Evolutionary conservation across 2,113 vertebrate species (phyloP).

Genomic region (Phalacrocorax brasilianus): DNA sequence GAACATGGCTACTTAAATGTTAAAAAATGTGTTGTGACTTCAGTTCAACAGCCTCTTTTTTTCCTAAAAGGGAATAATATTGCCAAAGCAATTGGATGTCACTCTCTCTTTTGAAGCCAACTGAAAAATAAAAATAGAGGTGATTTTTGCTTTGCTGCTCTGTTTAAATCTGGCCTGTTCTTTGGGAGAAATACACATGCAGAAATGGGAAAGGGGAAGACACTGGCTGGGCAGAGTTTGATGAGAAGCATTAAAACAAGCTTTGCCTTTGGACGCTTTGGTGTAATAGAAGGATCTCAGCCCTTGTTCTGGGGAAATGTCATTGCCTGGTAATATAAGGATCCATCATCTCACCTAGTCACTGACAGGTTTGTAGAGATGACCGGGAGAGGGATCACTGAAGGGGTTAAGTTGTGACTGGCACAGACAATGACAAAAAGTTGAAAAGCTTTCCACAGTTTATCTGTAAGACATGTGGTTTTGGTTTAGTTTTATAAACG

Average conservation of each 20-base stretch:
- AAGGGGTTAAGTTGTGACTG: constrained; percentile 12
- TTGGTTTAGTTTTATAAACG: constrained; percentile 64
- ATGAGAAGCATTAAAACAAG: neutral
- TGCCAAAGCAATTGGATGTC: neutral
- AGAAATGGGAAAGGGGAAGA: neutral
- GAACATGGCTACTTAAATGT: neutral
- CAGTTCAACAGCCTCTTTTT: neutral
- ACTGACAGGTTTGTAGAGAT: neutral
- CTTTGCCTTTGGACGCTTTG: neutral
- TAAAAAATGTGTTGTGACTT: neutral
- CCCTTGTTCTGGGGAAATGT: neutral
- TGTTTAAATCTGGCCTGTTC: neutral
- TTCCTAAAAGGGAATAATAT: neutral
- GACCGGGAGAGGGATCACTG: neutral
- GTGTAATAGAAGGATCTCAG: neutral
- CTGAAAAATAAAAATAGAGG: neutral
- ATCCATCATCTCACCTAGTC: neutral
- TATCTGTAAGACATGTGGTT: constrained; percentile 61
- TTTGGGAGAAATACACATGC: neutral
- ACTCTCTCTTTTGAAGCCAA: neutral
- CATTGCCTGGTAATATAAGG: neutral
- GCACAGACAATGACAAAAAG: constrained; percentile 1
- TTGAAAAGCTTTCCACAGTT: constrained; percentile 49
- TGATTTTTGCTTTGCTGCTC: neutral
- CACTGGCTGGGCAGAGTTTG: neutral